Base-by-base conservation (phyloP, 2,797 vertebrate genomes). In the Lutjanus campechanus region DNA sequence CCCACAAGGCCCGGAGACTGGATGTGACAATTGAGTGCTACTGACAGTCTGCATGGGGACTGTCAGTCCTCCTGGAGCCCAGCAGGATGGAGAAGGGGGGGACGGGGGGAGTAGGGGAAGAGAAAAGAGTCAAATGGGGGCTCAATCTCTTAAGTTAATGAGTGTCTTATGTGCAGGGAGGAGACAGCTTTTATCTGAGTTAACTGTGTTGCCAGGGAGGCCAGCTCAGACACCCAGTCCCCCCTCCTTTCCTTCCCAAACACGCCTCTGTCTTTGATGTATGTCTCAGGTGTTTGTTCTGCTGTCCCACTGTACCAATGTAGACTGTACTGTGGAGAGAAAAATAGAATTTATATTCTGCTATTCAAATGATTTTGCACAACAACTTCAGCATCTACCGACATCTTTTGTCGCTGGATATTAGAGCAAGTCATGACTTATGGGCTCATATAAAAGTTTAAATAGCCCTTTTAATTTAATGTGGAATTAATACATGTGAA, bases 21-120 rank as follows among this genome's bases (percentile, higher is more conserved):
- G 88, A 93, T 93, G 92, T 93, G 87, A 94, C 94, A 91, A 93
- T 91, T 93, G 88, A 93, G 93, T 94, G 93, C 83, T 92, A 92
- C 86, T 93, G 92, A 91, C 90, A 86, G 88, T 94, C 93, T 93
- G 85, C 84, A 61, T 59, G 50, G 67, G 63, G 82, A 80, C 88
- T 88, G 89, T 91, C 92, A 91, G 90, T 85, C 91, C 87, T 69
- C 5, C 84, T 95, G 94, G 94, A 95, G 93, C 94, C 94, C 90
- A 79, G 83, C 76, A 87, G 84, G 88, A 86, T 66, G 73, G 51
- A 62, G 72, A 51, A 60, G 73, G 25, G 20, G 22, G 47, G 46
- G 20, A 5, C 29, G 29, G 29, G 29, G 29, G 65, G 43, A 46
- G 19, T 19, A 9, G 63, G 41, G 56, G 50, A 8, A 70, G 66